phyloP scores from a whole-genome alignment of 2,113 vertebrate species.

The Aythya baeri region DNA sequence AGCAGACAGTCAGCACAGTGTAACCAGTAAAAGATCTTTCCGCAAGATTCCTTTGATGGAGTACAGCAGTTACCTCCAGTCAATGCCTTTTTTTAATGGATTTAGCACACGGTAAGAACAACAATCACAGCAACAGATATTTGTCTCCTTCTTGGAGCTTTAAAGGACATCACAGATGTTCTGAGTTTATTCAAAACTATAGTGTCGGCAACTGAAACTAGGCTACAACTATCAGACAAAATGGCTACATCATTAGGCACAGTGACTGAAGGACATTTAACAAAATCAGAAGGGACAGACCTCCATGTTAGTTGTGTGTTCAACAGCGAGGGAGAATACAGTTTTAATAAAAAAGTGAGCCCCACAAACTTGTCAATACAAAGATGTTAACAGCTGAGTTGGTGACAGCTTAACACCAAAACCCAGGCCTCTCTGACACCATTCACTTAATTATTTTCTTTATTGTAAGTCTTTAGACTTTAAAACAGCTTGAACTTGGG shows the following conservation, averaged over 20 bases:
- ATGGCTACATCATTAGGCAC: background rate
- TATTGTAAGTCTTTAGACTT: conserved; percentile 18
- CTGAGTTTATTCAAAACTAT: background rate
- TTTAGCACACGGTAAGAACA: background rate
- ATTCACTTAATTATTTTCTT: conserved; percentile 49
- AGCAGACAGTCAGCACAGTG: background rate
- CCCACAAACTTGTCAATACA: conserved; percentile 20
- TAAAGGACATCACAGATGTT: background rate
- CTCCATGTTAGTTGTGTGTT: background rate
- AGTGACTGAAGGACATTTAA: background rate
- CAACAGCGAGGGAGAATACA: background rate
- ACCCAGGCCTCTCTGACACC: conserved; percentile 10
- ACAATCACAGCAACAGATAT: background rate
- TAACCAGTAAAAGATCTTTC: background rate
- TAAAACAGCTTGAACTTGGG: conserved; percentile 31
- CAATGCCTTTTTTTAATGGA: background rate
- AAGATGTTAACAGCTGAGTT: conserved; percentile 12
- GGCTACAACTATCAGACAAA: background rate
- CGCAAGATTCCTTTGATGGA: background rate
- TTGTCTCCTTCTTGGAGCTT: background rate
- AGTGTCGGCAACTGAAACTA: background rate
- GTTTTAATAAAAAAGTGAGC: background rate
- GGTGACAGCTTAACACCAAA: conserved; percentile 35
- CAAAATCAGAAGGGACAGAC: background rate
- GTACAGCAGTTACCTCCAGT: background rate